phyloP scores from a whole-genome alignment of 1,140 invertebrate genomes.

The Drosophila cardini region DNA sequence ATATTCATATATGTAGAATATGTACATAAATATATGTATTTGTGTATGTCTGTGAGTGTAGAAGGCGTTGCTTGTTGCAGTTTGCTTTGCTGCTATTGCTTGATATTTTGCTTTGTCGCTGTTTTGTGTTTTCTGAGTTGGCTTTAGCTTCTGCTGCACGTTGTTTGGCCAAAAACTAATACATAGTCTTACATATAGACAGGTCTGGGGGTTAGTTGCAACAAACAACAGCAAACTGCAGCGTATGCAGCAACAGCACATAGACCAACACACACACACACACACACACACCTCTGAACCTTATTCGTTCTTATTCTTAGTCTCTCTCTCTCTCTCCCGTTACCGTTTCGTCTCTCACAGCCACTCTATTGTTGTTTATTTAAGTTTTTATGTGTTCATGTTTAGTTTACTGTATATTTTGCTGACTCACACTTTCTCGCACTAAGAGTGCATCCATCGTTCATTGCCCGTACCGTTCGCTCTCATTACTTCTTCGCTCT shows the following conservation, averaged over 20 bases:
- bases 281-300: conserved; percentile 24
- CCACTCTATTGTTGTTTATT: conserved; percentile 80
- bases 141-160: conserved; percentile 60
- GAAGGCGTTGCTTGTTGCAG: conserved; percentile 72
- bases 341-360: conserved; percentile 6
- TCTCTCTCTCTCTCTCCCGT: neutral
- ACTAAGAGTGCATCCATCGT: conserved; percentile 24
- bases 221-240: conserved; percentile 82
- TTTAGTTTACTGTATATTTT: conserved; percentile 80
- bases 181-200: conserved; percentile 40
- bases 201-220: conserved; percentile 74
- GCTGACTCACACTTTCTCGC: conserved; percentile 54
- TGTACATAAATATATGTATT: conserved; percentile 11
- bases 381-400: conserved; percentile 83
- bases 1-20: conserved; percentile 4
- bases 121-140: conserved; percentile 70
- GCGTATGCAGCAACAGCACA: conserved; percentile 43
- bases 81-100: conserved; percentile 78
- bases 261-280: neutral
- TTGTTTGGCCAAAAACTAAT: conserved; percentile 74
- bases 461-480: conserved; percentile 31
- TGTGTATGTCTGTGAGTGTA: conserved; percentile 23
- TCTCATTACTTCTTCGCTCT: conserved; percentile 4
- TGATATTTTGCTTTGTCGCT: conserved; percentile 69
- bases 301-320: neutral